Evolutionary conservation across 2,888 invertebrate genomes (phyloP), one percentile per base, ranked within the genome.

Genomic region (Nomada hirtipes): DNA sequence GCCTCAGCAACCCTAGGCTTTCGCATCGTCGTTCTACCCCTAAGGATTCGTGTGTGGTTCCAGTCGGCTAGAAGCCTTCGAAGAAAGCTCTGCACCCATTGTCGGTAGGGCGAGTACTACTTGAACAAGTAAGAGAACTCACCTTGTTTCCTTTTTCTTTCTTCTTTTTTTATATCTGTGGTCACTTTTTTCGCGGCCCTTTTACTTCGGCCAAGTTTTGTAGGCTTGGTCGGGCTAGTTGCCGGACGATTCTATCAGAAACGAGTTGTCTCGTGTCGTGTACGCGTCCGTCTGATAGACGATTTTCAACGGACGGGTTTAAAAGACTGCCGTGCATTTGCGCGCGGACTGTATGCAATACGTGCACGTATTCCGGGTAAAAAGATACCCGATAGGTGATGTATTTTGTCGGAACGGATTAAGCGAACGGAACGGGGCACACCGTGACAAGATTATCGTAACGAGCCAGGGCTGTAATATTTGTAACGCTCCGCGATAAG

Each of bases 31-130:
- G 9, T 53, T 18, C 13, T 23, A 42, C 18, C 73, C 29, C 23
- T 52, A 15, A 53, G 29, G n/a, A 65, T 60, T 81, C 78, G 44
- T 70, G 82, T 71, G 76, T 71, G 82, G 29, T 71, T n/a, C 44
- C 55, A 20, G 11, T 11, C 23, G 44, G 42, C 20, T 2, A n/a
- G 60, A 55, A 26, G 11, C 50, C 20, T 3, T n/a, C 50, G n/a
- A 36, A 42, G 26, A n/a, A 3, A 13, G 13, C 15, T 2, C 18
- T 20, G 15, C 1, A 7, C 4, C 15, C 18, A 11, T 2, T 13
- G 26, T 4, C 15, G 13, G 15, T 11, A 13, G 29, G 18, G 50
- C 29, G 13, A n/a, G 11, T 11, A 15, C 11, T 13, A 23, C 15
- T 15, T 4, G 0, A 13, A 13, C 77, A 69, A 73, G 79, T 81